Evolutionary conservation across 2,113 vertebrate genomes (phyloP).

Genomic region (Camelus dromedarius): DNA sequence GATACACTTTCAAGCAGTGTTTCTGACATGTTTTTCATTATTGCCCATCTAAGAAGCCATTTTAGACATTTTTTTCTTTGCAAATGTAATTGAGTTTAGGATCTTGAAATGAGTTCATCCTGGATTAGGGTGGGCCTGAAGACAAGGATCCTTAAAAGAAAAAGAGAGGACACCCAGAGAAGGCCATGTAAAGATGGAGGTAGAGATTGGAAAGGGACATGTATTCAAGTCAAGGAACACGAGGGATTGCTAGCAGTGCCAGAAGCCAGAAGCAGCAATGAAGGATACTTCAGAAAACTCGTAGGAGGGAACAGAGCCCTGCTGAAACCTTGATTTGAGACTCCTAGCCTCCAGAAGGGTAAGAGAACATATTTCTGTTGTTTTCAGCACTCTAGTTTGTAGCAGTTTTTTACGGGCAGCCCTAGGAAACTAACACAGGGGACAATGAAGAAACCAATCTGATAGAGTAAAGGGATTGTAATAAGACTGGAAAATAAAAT

Average conservation of each 20-base stretch:
- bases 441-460: conserved; percentile 14
- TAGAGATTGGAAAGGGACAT: not conserved
- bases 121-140: not conserved
- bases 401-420: not conserved
- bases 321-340: not conserved
- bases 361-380: not conserved
- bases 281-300: not conserved
- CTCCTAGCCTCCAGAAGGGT: not conserved
- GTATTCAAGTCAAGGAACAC: not conserved
- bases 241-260: not conserved
- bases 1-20: not conserved
- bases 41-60: not conserved
- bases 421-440: conserved; percentile 13
- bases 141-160: not conserved
- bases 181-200: not conserved
- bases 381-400: not conserved
- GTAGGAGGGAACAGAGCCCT: not conserved
- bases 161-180: not conserved
- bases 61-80: conserved; percentile 17
- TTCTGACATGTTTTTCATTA: conserved; percentile 28
- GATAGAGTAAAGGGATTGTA: conserved; percentile 51
- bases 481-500: conserved; percentile 53
- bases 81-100: not conserved
- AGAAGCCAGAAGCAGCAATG: not conserved
- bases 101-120: not conserved